These are phyloP conservation scores for Menidia menidia DNA, from an alignment of 2,797 vertebrate genomes.

Conservation along the genomic window DNA sequence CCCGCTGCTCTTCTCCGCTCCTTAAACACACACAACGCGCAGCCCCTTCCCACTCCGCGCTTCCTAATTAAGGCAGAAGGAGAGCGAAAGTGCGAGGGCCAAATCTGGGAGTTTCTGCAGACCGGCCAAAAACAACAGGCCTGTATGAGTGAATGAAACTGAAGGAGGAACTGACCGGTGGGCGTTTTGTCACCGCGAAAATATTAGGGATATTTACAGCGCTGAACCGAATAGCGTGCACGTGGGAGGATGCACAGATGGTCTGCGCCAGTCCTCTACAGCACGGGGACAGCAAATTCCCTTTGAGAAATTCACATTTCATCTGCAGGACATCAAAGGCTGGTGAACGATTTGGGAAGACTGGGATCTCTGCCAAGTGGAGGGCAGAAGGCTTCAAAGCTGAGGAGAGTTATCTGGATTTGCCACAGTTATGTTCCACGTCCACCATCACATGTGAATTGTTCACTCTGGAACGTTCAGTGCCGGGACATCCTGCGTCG, in stretches of 20 bases:
- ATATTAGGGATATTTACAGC: neutral
- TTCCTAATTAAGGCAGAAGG: conserved; percentile 79
- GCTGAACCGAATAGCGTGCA: neutral
- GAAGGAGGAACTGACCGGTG: neutral
- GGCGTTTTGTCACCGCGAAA: neutral
- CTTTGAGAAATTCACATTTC: conserved; percentile 42
- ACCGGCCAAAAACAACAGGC: conserved; percentile 56
- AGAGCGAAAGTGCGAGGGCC: conserved; percentile 17
- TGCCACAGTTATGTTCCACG: conserved; percentile 48
- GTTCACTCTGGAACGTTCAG: conserved; percentile 10
- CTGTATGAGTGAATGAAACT: conserved; percentile 3
- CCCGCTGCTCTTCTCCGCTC: conserved; percentile 49
- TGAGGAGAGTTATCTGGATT: conserved; percentile 51
- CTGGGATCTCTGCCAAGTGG: conserved; percentile 52
- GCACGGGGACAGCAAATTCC: conserved; percentile 32
- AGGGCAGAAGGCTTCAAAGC: conserved; percentile 46
- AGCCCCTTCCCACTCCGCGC: conserved; percentile 48
- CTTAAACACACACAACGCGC: conserved; percentile 47
- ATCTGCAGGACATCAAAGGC: conserved; percentile 66
- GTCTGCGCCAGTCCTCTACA: conserved; percentile 15
- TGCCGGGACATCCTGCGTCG: conserved; percentile 32
- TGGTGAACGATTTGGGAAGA: conserved; percentile 28
- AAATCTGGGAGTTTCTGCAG: conserved; percentile 40
- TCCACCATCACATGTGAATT: conserved; percentile 36
- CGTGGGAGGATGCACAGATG: conserved; percentile 11